These are phyloP conservation scores for Chouioia cunea DNA, from an alignment of 2,888 invertebrate species.

Conservation along the genomic window DNA sequence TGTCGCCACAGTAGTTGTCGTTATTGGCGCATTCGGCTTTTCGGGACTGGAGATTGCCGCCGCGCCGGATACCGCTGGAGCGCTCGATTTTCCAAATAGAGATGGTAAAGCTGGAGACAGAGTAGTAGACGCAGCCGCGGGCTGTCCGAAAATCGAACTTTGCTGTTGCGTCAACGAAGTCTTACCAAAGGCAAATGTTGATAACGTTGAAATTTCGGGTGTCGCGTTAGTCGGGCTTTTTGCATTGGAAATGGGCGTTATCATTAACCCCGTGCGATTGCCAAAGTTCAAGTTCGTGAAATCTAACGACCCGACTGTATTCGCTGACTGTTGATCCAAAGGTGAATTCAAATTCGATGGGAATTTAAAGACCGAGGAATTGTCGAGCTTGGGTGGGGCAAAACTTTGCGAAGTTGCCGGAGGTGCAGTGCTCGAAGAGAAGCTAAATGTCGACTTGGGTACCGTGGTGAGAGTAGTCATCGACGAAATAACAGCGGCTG, in stretches of 20 bases:
- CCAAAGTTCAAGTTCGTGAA: constrained; percentile 26
- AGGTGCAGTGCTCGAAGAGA: constrained; percentile 1
- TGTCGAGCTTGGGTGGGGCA: constrained; percentile 29
- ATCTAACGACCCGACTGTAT: constrained; percentile 8
- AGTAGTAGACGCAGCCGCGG: background rate
- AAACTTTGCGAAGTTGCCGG: constrained; percentile 3
- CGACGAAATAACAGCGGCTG: background rate
- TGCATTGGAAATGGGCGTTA: constrained; percentile 21
- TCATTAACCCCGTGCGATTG: constrained; percentile 8
- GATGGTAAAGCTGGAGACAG: background rate
- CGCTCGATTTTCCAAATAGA: constrained; percentile 27
- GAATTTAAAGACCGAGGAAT: constrained; percentile 17
- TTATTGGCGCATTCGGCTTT: background rate
- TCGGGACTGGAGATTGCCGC: background rate
- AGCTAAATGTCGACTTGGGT: constrained; percentile 31
- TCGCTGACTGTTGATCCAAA: background rate
- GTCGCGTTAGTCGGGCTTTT: background rate
- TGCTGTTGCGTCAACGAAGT: background rate
- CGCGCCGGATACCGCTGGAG: background rate
- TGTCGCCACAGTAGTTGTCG: background rate
- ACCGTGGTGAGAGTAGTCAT: constrained; percentile 6
- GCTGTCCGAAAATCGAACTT: constrained; percentile 9
- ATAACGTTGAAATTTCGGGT: background rate
- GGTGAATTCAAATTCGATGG: constrained; percentile 13
- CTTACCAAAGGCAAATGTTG: constrained; percentile 21